Evolutionary conservation across 30 jellyfish, hydroid and myxozoan species (phyloP), one percentile per base, ranked within the genome.

Genomic region (Turritopsis rubra): DNA sequence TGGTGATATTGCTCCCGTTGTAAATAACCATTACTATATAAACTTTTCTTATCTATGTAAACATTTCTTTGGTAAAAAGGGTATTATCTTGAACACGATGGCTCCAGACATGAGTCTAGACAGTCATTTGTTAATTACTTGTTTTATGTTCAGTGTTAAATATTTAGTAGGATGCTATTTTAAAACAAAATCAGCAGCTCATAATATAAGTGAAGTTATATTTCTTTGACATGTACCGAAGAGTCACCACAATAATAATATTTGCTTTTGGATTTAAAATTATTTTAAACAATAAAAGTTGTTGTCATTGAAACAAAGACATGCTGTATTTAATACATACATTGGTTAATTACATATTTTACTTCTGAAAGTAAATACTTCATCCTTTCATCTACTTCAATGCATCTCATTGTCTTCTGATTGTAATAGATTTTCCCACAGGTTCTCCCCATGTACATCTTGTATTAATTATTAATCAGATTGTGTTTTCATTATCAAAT

Each of bases 391-490:
- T 68, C 16, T 68, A 68, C 77, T 68, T 27, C 77, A 68, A 19
- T 68, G 16, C 77, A 68, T 68, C 16, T 68, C 77, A 68, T 68
- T 23, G 23, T 68, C 31, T 68, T 68, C 77, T 68, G 77, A 68
- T 68, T n/a, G 28, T n/a, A 68, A 27, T 68, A 27, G 9, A n/a
- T 1, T 68, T 68, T 68, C 77, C 77, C 77, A 68, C 77, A 68
- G 77, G 77, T 68, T 68, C 21, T 68, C 77, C 77, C 77, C 77
- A n/a, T n/a, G 16, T 68, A 68, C 28, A 68, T 68, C 77, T 68
- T 23, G 28, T 23, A 68, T 68, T 68, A 68, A 68, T 68, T n/a
- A 68, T 68, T 68, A 68, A 68, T 68, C 77, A 68, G 77, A 23
- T 68, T 68, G 77, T 68, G 77, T 68, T 68, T 68, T 68, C 77